A percentile compares a stretch with the other conserved stretches of the same genome.
Evolutionary conservation across 1,140 invertebrate species (phyloP).

Genomic region (Aporrectodea caliginosa): DNA sequence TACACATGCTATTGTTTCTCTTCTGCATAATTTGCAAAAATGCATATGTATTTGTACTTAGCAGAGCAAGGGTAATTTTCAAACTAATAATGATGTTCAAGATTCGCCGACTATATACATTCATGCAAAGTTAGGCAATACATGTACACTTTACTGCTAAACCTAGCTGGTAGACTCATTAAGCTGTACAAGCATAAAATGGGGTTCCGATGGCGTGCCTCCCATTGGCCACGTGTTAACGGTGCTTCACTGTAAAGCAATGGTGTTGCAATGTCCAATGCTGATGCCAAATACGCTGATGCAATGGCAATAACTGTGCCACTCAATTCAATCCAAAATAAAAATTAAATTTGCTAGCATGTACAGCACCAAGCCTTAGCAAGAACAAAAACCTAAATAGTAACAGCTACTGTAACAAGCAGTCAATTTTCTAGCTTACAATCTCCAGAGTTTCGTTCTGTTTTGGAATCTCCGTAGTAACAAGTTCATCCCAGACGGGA

Average conservation of each 20-base stretch:
- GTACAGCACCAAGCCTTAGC: not conserved
- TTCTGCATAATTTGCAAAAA: too few relatives aligned
- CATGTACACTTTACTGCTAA: too few relatives aligned
- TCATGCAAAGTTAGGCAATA: too few relatives aligned
- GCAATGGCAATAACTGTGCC: not conserved
- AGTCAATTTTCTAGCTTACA: constrained; percentile 49
- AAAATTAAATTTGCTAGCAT: not conserved
- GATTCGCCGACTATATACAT: too few relatives aligned
- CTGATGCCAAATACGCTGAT: not conserved
- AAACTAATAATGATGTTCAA: too few relatives aligned
- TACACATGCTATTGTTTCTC: too few relatives aligned
- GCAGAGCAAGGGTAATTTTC: too few relatives aligned
- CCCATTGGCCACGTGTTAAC: too few relatives aligned
- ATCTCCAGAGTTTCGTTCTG: constrained; percentile 57
- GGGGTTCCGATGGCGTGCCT: too few relatives aligned
- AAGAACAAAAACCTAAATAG: not conserved
- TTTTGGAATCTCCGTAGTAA: constrained; percentile 58
- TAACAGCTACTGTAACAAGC: not conserved
- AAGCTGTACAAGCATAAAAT: too few relatives aligned
- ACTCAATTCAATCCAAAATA: not conserved
- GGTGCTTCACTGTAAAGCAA: not conserved
- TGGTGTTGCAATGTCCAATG: not conserved
- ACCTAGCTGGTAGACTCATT: too few relatives aligned
- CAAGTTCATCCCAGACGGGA: constrained; percentile 62
- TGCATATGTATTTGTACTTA: too few relatives aligned